Percentiles rank a stretch among this genome's conserved stretches.
Evolutionary conservation across 2,797 vertebrate species (phyloP).

Genomic region (Hypotaenidia philippensis): DNA sequence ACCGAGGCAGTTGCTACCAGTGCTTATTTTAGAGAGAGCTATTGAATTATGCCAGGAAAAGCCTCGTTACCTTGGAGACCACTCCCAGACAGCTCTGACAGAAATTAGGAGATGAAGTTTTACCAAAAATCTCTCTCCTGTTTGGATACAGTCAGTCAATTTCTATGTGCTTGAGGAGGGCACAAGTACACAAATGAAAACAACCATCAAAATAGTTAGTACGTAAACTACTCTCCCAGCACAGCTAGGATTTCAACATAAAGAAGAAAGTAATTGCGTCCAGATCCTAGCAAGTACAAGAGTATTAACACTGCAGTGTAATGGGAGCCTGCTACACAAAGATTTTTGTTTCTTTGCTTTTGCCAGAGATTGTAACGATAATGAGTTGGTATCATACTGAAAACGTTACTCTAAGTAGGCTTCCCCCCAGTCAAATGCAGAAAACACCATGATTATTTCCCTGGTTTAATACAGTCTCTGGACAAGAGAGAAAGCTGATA

Average conservation of each 20-base stretch:
- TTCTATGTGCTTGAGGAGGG: neutral
- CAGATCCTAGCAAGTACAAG: neutral
- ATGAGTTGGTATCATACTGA: neutral
- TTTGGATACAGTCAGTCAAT: neutral
- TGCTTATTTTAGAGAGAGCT: neutral
- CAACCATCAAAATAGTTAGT: neutral
- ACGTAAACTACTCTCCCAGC: neutral
- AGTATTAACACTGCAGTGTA: neutral
- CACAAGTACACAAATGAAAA: neutral
- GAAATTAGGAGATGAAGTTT: neutral
- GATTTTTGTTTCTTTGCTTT: neutral
- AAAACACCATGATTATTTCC: neutral
- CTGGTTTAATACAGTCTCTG: neutral
- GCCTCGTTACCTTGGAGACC: slow-evolving; percentile 67
- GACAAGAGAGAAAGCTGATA: neutral
- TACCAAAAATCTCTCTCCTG: neutral
- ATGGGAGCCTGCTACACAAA: neutral
- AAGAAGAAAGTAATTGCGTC: neutral
- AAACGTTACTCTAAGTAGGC: neutral
- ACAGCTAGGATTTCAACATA: neutral
- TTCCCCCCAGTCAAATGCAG: neutral
- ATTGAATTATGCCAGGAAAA: slow-evolving; percentile 24
- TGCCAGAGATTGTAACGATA: neutral
- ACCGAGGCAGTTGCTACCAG: neutral
- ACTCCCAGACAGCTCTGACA: neutral